Percentiles rank a stretch among this genome's conserved stretches.
Evolutionary conservation across 37 sponge, comb jelly and placozoan species (phyloP).

Genomic region (Ianthella basta): DNA sequence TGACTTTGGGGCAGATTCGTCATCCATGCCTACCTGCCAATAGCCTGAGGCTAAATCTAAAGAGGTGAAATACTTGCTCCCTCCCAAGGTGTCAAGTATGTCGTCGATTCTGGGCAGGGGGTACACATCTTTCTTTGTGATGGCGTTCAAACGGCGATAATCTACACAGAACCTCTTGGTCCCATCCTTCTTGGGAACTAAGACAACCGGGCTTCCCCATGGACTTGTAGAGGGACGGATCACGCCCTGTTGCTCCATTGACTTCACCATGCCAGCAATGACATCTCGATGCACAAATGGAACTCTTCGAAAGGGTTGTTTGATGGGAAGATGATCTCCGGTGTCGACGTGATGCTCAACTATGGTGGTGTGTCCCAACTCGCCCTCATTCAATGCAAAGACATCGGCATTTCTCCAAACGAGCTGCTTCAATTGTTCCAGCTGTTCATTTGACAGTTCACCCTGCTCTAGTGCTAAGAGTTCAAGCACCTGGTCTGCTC

Average conservation of each 20-base stretch:
- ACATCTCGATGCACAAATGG: slow-evolving; percentile 29
- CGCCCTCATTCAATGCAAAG: slow-evolving; percentile 3
- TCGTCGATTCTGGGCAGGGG: slow-evolving; percentile 62
- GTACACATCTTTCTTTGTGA: slow-evolving; percentile 57
- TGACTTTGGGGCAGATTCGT: slow-evolving; percentile 26
- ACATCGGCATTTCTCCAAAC: not conserved
- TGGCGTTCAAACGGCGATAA: slow-evolving; percentile 57
- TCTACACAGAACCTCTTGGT: slow-evolving; percentile 61
- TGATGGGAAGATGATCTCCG: slow-evolving; percentile 48
- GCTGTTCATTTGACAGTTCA: not conserved
- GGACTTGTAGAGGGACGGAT: slow-evolving; percentile 56
- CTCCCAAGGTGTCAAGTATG: slow-evolving; percentile 43
- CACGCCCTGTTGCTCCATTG: slow-evolving; percentile 54
- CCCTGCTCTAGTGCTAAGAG: not conserved
- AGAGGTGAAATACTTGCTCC: slow-evolving; percentile 38
- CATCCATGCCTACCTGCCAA: slow-evolving; percentile 60
- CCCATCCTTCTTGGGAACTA: slow-evolving; percentile 65
- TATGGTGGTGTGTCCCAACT: slow-evolving; percentile 52
- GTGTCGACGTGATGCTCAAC: slow-evolving; percentile 51
- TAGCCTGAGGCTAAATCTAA: slow-evolving; percentile 51
- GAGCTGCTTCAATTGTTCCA: not conserved
- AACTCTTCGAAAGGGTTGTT: slow-evolving; percentile 33
- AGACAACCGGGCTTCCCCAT: slow-evolving; percentile 58
- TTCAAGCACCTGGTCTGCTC: not conserved
- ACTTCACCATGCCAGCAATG: slow-evolving; percentile 38